These are phyloP conservation scores for Bufo bufo DNA, from an alignment of 2,113 vertebrate genomes.

Conservation along the genomic window DNA sequence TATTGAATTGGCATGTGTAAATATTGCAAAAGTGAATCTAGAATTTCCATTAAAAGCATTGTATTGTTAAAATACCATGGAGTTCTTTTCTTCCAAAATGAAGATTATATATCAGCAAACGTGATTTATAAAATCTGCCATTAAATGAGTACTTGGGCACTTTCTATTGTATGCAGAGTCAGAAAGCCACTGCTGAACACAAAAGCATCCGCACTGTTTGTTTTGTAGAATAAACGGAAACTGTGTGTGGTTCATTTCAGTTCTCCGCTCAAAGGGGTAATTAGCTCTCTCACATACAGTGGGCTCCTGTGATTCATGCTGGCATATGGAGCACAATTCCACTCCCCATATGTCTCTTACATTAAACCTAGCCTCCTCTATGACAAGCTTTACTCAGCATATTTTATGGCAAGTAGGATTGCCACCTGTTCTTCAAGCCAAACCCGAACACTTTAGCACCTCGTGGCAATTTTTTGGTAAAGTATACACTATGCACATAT, in stretches of 20 bases:
- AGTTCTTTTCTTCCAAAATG: neutral
- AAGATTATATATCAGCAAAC: constrained; percentile 11
- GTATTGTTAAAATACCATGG: neutral
- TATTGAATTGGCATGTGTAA: neutral
- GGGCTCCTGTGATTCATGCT: constrained; percentile 48
- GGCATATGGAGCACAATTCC: constrained; percentile 31
- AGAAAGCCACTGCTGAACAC: neutral
- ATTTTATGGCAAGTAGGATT: neutral
- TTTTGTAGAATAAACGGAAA: constrained; percentile 31
- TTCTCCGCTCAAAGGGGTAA: constrained; percentile 14
- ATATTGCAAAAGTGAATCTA: neutral
- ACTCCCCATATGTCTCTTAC: constrained; percentile 27
- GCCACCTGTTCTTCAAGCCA: no score
- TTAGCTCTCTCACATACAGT: constrained; percentile 37
- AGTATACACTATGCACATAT: no score
- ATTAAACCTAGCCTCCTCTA: neutral
- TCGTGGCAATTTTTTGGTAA: no score
- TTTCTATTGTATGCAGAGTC: constrained; percentile 1
- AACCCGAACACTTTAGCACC: no score
- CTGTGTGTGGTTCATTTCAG: constrained; percentile 18
- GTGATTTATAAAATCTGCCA: neutral
- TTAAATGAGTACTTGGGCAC: constrained; percentile 1
- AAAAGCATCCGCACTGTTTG: constrained; percentile 5
- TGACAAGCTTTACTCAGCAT: constrained; percentile 4
- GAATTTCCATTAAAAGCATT: neutral